Conservation (phyloP, 2,113 vertebrate species). For the Dendropsophus ebraccatus region DNA sequence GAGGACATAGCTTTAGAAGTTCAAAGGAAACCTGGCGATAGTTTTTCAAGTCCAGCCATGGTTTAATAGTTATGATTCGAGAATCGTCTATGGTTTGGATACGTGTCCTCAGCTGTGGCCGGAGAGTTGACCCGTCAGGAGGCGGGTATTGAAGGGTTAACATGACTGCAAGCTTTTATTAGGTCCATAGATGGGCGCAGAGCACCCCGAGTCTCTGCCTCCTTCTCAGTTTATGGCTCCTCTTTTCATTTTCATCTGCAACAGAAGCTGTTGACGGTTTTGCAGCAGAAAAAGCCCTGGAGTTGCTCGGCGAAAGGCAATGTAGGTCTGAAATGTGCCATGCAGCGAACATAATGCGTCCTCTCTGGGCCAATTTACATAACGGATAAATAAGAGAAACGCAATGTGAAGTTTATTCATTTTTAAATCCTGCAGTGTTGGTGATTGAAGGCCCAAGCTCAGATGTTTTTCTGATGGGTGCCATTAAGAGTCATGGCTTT, state of each 20-base stretch:
- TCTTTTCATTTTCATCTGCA: constrained; percentile 13
- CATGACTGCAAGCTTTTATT: neutral
- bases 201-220: too few species aligned
- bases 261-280: constrained; percentile 62
- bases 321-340: constrained; percentile 75
- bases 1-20: too few species aligned
- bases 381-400: constrained; percentile 89
- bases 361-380: constrained; percentile 86
- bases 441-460: constrained; percentile 87
- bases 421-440: constrained; percentile 88
- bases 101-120: neutral
- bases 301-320: constrained; percentile 71
- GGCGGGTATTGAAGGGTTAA: neutral
- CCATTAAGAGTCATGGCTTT: constrained; percentile 84
- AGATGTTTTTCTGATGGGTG: constrained; percentile 85
- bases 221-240: constrained; percentile 5
- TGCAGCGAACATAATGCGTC: constrained; percentile 77
- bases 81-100: neutral
- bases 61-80: neutral
- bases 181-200: neutral
- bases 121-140: neutral
- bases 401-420: constrained; percentile 91
- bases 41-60: too few species aligned
- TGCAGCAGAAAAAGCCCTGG: constrained; percentile 65
- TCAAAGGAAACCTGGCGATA: neutral